Percentiles rank a stretch among this genome's conserved stretches.
Evolutionary conservation across 2,113 vertebrate species (phyloP).

Genomic region (Martes martes): DNA sequence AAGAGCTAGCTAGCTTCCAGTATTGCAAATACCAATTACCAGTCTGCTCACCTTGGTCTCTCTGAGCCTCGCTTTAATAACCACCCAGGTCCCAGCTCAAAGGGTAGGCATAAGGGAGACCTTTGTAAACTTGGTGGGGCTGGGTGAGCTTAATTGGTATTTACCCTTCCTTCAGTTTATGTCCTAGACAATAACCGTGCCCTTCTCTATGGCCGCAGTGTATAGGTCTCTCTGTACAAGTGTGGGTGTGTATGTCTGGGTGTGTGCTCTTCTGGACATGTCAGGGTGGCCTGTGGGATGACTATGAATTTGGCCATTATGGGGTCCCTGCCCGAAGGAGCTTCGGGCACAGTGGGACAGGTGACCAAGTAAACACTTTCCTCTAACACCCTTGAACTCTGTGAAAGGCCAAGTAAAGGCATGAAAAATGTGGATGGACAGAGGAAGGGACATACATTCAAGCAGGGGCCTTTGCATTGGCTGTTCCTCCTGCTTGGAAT

Average conservation of each 20-base stretch:
- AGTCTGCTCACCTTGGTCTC: neutral
- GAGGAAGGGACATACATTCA: neutral
- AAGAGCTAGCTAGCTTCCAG: neutral
- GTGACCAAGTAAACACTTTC: neutral
- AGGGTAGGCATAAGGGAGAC: slow-evolving; percentile 3
- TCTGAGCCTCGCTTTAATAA: neutral
- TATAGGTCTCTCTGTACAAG: neutral
- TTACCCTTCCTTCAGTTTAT: neutral
- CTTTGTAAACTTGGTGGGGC: neutral
- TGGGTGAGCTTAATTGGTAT: neutral
- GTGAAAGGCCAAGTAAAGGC: neutral
- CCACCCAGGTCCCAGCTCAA: neutral
- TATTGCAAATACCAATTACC: neutral
- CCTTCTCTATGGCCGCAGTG: neutral
- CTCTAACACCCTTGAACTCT: neutral
- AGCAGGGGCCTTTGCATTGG: neutral
- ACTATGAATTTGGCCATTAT: neutral
- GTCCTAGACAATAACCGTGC: neutral
- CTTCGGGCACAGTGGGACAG: neutral
- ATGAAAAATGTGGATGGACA: neutral
- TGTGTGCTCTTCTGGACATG: neutral
- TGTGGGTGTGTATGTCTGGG: neutral
- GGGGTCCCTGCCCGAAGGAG: neutral
- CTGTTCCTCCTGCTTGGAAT: neutral
- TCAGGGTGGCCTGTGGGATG: neutral